These are phyloP conservation scores for Drosophila kambysellisi DNA, from an alignment of 2,888 invertebrate species.

Conservation along the genomic window DNA sequence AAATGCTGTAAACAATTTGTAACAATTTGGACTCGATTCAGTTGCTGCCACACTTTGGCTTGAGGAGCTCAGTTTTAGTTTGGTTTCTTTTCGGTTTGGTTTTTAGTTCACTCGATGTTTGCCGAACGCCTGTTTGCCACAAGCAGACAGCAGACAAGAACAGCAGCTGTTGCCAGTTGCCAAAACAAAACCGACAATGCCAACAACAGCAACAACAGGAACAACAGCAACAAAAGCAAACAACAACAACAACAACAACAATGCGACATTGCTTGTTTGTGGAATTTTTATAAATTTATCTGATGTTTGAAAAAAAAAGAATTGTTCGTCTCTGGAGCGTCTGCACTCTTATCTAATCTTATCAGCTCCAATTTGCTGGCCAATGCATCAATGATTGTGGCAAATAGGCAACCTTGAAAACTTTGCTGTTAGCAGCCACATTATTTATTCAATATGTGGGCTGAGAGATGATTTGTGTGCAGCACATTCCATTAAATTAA, in stretches of 20 bases:
- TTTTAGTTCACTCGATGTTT: constrained; percentile 24
- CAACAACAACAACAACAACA: constrained; percentile 7
- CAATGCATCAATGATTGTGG: constrained; percentile 24
- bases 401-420: constrained; percentile 44
- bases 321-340: constrained; percentile 14
- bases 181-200: constrained; percentile 32
- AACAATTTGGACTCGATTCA: constrained; percentile 13
- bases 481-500: not conserved
- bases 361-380: constrained; percentile 39
- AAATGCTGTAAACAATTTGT: constrained; percentile 77
- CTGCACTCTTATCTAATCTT: constrained; percentile 54
- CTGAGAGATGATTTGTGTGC: constrained; percentile 4
- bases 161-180: constrained; percentile 59
- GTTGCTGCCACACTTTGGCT: constrained; percentile 28
- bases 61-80: constrained; percentile 9
- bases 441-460: constrained; percentile 7
- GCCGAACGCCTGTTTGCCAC: constrained; percentile 33
- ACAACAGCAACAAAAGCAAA: constrained; percentile 9
- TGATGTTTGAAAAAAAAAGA: constrained; percentile 16
- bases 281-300: constrained; percentile 39
- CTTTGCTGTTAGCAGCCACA: constrained; percentile 12
- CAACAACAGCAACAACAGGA: not conserved
- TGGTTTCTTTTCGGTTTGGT: constrained; percentile 16
- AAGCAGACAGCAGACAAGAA: constrained; percentile 31
- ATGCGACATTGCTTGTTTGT: constrained; percentile 4